Percentiles rank a stretch among this genome's conserved stretches.
Evolutionary conservation across 2,888 invertebrate genomes (phyloP).

Genomic region (Phalera bucephala): DNA sequence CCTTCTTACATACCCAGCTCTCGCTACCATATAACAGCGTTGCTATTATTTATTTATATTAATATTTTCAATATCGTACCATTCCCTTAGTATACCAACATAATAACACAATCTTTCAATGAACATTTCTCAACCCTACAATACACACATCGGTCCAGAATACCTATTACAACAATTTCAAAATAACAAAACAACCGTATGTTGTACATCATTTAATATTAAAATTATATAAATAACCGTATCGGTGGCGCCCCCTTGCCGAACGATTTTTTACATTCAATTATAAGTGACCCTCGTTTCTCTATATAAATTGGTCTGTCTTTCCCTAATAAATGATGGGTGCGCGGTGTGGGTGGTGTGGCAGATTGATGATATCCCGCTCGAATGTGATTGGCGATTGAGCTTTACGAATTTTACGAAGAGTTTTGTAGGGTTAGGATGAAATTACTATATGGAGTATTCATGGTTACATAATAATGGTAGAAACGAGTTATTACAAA

Average conservation of each 20-base stretch:
- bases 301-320: slow-evolving; percentile 76
- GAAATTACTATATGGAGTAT: no score
- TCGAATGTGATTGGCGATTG: slow-evolving; percentile 51
- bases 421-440: no score
- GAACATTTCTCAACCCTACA: no score
- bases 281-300: slow-evolving; percentile 69
- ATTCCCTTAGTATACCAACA: no score
- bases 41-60: no score
- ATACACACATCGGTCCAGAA: no score
- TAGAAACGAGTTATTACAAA: no score
- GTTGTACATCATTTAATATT: slow-evolving; percentile 64
- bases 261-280: slow-evolving; percentile 78
- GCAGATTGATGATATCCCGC: slow-evolving; percentile 53
- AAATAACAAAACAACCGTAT: slow-evolving; percentile 45
- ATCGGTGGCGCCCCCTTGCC: slow-evolving; percentile 41
- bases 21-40: no score
- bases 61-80: no score
- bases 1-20: no score
- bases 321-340: slow-evolving; percentile 73
- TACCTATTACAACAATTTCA: not conserved
- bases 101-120: no score
- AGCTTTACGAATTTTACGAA: not conserved
- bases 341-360: slow-evolving; percentile 65
- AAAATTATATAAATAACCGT: slow-evolving; percentile 66
- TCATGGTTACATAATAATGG: no score